These are phyloP conservation scores for Thunnus albacares DNA, from an alignment of 2,797 vertebrate species.

Conservation along the genomic window DNA sequence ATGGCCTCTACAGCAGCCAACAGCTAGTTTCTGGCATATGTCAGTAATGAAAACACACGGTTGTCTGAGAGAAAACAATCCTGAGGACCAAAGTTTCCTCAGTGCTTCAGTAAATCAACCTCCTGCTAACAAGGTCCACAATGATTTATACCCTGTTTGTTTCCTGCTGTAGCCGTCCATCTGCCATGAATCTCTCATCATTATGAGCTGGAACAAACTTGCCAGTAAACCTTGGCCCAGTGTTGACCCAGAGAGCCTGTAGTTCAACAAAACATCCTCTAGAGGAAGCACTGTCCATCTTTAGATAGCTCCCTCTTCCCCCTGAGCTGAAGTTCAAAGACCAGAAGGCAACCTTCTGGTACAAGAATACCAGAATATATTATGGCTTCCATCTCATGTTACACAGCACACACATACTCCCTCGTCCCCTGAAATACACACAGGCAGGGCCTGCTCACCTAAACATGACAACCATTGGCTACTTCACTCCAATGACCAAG, in stretches of 20 bases:
- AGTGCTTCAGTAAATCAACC: constrained; percentile 11
- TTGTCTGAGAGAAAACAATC: background rate
- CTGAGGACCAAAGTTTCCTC: constrained; percentile 18
- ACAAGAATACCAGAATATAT: constrained; percentile 73
- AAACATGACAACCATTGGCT: constrained; percentile 32
- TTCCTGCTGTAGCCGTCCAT: constrained; percentile 25
- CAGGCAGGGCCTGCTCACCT: constrained; percentile 28
- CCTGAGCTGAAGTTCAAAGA: constrained; percentile 48
- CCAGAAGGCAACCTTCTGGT: constrained; percentile 52
- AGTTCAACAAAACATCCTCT: constrained; percentile 58
- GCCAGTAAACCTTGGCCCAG: constrained; percentile 58
- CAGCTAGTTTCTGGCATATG: background rate
- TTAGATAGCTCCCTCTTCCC: constrained; percentile 16
- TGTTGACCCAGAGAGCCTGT: constrained; percentile 43
- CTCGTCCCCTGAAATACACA: constrained; percentile 75
- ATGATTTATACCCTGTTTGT: constrained; percentile 33
- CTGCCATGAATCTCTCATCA: constrained; percentile 41
- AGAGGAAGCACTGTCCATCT: constrained; percentile 61
- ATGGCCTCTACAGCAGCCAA: background rate
- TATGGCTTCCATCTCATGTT: constrained; percentile 71
- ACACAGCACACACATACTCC: constrained; percentile 55
- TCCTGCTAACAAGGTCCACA: constrained; percentile 26
- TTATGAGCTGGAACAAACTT: constrained; percentile 54
- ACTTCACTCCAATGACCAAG: constrained; percentile 35
- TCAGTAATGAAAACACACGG: background rate